Percentiles rank a stretch among this genome's conserved stretches.
Evolutionary conservation across 2,113 vertebrate genomes (phyloP).

Genomic region (Catharus minimus): DNA sequence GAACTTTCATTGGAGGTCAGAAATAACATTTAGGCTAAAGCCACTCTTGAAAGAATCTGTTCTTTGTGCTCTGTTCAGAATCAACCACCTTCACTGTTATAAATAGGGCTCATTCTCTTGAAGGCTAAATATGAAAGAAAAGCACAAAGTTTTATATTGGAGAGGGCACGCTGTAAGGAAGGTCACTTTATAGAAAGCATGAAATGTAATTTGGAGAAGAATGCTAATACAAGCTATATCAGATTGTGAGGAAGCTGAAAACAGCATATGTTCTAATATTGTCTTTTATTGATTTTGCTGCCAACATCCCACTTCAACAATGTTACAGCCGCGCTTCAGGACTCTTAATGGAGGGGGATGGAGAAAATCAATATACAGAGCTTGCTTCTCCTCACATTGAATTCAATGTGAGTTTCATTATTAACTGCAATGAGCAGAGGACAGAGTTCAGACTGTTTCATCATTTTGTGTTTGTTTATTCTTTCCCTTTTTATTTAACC

Average conservation of each 20-base stretch:
- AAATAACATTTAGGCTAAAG: neutral
- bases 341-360: conserved; percentile 60
- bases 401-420: conserved; percentile 45
- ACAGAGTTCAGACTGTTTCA: conserved; percentile 49
- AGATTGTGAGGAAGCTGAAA: conserved; percentile 53
- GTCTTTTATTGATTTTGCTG: conserved; percentile 70
- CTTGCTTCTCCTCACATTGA: conserved; percentile 42
- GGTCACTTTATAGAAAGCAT: conserved; percentile 31
- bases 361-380: conserved; percentile 71
- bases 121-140: neutral
- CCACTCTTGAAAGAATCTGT: neutral
- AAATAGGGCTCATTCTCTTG: conserved; percentile 8
- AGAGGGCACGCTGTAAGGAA: conserved; percentile 31
- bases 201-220: conserved; percentile 42
- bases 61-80: neutral
- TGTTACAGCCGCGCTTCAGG: conserved; percentile 53
- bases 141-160: conserved; percentile 8
- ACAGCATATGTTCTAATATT: conserved; percentile 62
- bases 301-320: conserved; percentile 64
- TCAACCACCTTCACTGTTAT: neutral
- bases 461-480: conserved; percentile 10
- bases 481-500: conserved; percentile 41
- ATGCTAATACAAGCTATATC: conserved; percentile 46
- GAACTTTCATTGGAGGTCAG: neutral
- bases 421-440: conserved; percentile 49